phyloP scores from a whole-genome alignment of 2,888 invertebrate species.

The Abrostola triplasia region DNA sequence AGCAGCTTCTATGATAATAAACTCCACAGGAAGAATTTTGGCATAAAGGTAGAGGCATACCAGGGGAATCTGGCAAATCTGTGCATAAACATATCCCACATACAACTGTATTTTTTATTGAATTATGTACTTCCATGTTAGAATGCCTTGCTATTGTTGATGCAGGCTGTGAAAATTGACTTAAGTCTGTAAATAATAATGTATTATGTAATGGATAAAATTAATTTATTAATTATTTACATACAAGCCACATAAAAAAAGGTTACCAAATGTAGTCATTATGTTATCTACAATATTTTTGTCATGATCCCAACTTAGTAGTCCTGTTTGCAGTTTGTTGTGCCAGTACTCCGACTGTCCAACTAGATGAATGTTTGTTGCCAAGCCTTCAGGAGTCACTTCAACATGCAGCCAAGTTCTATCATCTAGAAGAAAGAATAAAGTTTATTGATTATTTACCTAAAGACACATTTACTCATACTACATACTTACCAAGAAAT shows the following conservation, averaged over 20 bases:
- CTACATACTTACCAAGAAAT: slow-evolving; percentile 67
- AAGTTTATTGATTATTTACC: not conserved
- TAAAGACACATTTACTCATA: not conserved
- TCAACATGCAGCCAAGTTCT: slow-evolving; percentile 81
- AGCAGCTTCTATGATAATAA: slow-evolving; percentile 76
- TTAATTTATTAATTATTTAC: not conserved
- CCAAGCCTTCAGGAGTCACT: slow-evolving; percentile 75
- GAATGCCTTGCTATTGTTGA: slow-evolving; percentile 13
- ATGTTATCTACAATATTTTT: slow-evolving; percentile 79
- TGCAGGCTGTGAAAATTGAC: slow-evolving; percentile 56
- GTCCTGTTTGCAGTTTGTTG: slow-evolving; percentile 72
- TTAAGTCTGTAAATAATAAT: slow-evolving; percentile 60
- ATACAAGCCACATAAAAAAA: not conserved
- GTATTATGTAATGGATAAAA: too few relatives aligned
- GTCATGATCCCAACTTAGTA: slow-evolving; percentile 81
- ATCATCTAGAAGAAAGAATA: slow-evolving; percentile 65
- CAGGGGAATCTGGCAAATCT: slow-evolving; percentile 65
- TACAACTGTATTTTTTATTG: slow-evolving; percentile 41
- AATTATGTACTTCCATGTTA: slow-evolving; percentile 24
- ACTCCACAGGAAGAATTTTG: slow-evolving; percentile 75
- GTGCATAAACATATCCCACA: slow-evolving; percentile 79
- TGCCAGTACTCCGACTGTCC: slow-evolving; percentile 76
- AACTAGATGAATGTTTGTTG: slow-evolving; percentile 75
- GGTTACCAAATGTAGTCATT: slow-evolving; percentile 75
- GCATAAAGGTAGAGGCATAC: slow-evolving; percentile 80